Evolutionary conservation across 2,888 invertebrate genomes (phyloP), one percentile per base, ranked within the genome.

Genomic region (Blastobasis lacticolella): DNA sequence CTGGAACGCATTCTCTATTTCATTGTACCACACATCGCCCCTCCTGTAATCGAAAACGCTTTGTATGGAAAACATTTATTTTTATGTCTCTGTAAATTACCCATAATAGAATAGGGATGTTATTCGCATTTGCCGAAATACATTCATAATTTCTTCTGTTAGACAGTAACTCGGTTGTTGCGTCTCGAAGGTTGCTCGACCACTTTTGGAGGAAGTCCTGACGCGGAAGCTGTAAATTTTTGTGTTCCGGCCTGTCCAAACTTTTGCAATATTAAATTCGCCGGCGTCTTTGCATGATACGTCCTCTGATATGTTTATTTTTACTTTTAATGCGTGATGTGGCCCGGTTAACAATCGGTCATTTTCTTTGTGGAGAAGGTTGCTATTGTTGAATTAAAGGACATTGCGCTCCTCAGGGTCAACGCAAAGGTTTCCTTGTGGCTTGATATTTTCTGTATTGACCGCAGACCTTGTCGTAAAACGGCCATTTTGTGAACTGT

Each of bases 161-260:
- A 67, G 63, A 68, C 62, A 66, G 60, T 63, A 55, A 57, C 57
- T 52, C 57, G 57, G 54, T 53, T 51, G 53, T 51, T 58, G 56
- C 58, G 55, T 55, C 60, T 53, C 59, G 61, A 64, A 74, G 69
- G 67, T 64, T 63, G 57, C 49, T 53, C 55, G 51, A 52, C 54
- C 62, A 59, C 63, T 61, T 61, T 60, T 55, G 62, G 64, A 71
- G 57, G 61, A 70, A 70, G 67, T 65, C 64, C 62, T 62, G 60
- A 61, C 66, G 63, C 75, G 77, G 80, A 78, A 78, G 67, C 64
- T 54, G 67, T 73, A 72, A 68, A 64, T 71, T 70, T 69, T 66
- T 63, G 61, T 68, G 67, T 74, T 71, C 71, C 69, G 67, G 63
- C 58, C 65, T 62, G 64, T 66, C 62, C 65, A 70, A 68, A 69